Evolutionary conservation across 2,888 invertebrate species (phyloP).

Genomic region (Nomada ruficornis): DNA sequence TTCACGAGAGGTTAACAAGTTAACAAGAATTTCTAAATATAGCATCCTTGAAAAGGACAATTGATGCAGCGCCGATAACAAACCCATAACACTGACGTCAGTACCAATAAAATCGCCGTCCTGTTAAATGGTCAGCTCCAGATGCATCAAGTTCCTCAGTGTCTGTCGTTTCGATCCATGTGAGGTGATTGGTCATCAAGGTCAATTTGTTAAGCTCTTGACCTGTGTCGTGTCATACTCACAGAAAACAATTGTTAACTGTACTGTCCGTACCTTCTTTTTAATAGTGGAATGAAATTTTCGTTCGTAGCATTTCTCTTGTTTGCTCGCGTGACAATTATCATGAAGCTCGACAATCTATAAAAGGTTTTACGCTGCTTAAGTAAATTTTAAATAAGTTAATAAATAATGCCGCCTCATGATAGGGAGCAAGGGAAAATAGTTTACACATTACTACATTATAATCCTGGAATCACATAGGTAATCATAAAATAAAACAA

Average conservation of each 20-base stretch:
- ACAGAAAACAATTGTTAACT: constrained; percentile 39
- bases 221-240: constrained; percentile 37
- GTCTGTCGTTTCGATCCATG: constrained; percentile 54
- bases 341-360: neutral
- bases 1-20: constrained; percentile 40
- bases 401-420: neutral
- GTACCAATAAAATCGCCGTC: constrained; percentile 76
- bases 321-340: constrained; percentile 14
- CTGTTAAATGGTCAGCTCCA: constrained; percentile 72
- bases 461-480: too few relatives aligned
- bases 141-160: constrained; percentile 60
- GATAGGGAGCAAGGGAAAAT: too few relatives aligned
- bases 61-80: constrained; percentile 71
- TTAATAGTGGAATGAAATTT: too few relatives aligned
- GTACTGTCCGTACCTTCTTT: constrained; percentile 13
- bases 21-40: constrained; percentile 56
- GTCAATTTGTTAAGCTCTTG: constrained; percentile 64
- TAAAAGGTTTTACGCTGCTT: neutral
- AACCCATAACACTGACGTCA: constrained; percentile 77
- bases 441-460: too few relatives aligned
- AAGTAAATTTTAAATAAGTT: neutral
- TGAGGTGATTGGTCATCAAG: constrained; percentile 63
- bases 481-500: too few relatives aligned
- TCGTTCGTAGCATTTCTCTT: constrained; percentile 1
- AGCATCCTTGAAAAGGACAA: constrained; percentile 49